Base-by-base conservation (phyloP, 2,113 vertebrate genomes). In the Petroica traversi region DNA sequence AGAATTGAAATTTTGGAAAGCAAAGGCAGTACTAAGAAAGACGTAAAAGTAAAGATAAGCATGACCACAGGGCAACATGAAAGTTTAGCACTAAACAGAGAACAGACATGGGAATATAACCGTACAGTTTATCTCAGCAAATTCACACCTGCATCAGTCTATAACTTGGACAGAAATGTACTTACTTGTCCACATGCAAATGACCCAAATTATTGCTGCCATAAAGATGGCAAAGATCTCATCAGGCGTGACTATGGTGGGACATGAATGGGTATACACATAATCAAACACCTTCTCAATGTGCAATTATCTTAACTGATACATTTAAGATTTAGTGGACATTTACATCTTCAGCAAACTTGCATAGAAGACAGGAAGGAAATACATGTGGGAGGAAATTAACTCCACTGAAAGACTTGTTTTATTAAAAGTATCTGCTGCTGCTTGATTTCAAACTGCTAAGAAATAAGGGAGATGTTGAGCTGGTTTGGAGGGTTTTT, bases 261-360 rank as follows among this genome's bases (percentile, higher is more conserved):
- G 2, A 9, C 7, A 9, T 4, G 5, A 31, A 4, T 33, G 2
- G 19, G 7, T 14, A 23, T 10, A 31, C 14, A 54, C 28, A 41
- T 55, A 36, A 83, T 5, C 24, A 73, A 77, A 6, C 26, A 33
- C 9, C 26, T 52, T 57, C 26, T 51, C 19, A 63, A 18, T 19
- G 17, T 36, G 12, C 40, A 48, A n/a, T 59, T 68, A 92, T 14
- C 13, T 63, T 54, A 69, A 83, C 4, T 57, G n/a, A 86, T 4
- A 13, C 54, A 91, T 49, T 92, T 71, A 62, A 71, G 40, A 24
- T 79, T 67, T 64, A 36, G 22, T 41, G 79, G 52, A 40, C 17
- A 12, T 29, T 41, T 29, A 33, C 3, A 26, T 48, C 41, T 78
- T 57, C 36, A 75, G 69, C 36, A 75, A 80, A 93, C 38, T 36